Percentiles rank a stretch among this genome's conserved stretches.
Evolutionary conservation across 1,140 invertebrate genomes (phyloP).

Genomic region (Hirudo medicinalis): DNA sequence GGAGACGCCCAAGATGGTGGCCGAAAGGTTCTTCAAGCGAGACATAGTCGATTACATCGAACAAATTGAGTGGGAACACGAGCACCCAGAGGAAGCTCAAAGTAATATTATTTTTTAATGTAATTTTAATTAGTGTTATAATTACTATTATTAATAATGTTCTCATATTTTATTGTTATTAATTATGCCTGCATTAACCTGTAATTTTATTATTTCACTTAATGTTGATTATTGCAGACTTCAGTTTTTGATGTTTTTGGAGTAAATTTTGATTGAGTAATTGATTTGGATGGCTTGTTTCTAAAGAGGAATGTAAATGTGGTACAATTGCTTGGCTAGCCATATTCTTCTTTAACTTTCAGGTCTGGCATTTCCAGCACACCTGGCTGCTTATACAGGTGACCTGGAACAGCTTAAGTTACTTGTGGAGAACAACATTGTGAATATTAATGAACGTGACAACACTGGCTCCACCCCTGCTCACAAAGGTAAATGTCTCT

Average conservation of each 20-base stretch:
- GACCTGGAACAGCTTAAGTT: slow-evolving; percentile 39
- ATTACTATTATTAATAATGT: background rate
- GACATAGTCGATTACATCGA: slow-evolving; percentile 39
- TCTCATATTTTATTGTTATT: too few species aligned
- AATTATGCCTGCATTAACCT: background rate
- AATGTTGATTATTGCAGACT: background rate
- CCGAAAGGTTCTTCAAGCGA: slow-evolving; percentile 41
- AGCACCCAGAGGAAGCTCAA: slow-evolving; percentile 39
- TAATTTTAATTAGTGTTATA: too few species aligned
- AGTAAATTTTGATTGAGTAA: too few species aligned
- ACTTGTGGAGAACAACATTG: slow-evolving; percentile 39
- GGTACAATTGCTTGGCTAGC: background rate
- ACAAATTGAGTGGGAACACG: slow-evolving; percentile 39
- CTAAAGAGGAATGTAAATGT: too few species aligned
- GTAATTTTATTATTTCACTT: background rate
- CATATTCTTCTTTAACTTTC: slow-evolving; percentile 12
- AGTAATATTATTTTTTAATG: slow-evolving; percentile 31
- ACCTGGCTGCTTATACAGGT: slow-evolving; percentile 40
- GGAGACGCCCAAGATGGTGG: slow-evolving; percentile 40
- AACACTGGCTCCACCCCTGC: slow-evolving; percentile 39
- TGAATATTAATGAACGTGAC: slow-evolving; percentile 42
- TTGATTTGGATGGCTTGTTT: too few species aligned
- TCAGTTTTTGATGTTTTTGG: background rate
- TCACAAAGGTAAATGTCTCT: slow-evolving; percentile 43
- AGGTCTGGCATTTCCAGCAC: slow-evolving; percentile 42